Conservation (phyloP, 2,888 invertebrate genomes). For the Rotaria magnacalcarata region DNA sequence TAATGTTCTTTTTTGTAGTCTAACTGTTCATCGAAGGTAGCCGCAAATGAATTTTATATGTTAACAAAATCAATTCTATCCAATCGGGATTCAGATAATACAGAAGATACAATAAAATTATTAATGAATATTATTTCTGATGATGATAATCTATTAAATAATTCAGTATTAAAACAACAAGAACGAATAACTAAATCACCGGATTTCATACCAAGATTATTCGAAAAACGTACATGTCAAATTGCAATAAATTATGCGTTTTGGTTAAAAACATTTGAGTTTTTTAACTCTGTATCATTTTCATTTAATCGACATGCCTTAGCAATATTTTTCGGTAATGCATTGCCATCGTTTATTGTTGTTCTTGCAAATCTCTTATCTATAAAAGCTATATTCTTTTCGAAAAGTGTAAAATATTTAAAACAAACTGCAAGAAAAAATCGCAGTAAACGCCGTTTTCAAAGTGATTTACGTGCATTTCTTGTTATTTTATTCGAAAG, state of each 20-base stretch:
- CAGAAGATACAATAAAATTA: neutral
- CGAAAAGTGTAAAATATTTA: conserved; percentile 20
- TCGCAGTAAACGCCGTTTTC: conserved; percentile 17
- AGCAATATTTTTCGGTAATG: conserved; percentile 21
- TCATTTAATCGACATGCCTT: neutral
- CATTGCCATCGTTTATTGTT: conserved; percentile 28
- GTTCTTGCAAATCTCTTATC: neutral
- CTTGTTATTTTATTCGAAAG: conserved; percentile 25
- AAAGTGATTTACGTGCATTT: conserved; percentile 20
- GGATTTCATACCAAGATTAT: neutral
- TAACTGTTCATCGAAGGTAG: neutral
- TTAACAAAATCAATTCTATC: neutral
- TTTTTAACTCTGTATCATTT: neutral
- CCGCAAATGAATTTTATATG: neutral
- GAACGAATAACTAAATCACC: neutral
- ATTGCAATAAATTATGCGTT: neutral
- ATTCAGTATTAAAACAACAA: neutral
- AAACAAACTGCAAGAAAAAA: neutral
- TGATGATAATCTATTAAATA: neutral
- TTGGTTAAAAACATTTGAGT: neutral
- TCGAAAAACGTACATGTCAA: neutral
- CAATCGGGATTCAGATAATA: neutral
- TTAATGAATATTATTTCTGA: neutral
- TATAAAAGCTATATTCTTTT: neutral
- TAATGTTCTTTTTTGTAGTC: neutral